Evolutionary conservation across 2,797 vertebrate species (phyloP).

Genomic region (Pitangus sulphuratus): DNA sequence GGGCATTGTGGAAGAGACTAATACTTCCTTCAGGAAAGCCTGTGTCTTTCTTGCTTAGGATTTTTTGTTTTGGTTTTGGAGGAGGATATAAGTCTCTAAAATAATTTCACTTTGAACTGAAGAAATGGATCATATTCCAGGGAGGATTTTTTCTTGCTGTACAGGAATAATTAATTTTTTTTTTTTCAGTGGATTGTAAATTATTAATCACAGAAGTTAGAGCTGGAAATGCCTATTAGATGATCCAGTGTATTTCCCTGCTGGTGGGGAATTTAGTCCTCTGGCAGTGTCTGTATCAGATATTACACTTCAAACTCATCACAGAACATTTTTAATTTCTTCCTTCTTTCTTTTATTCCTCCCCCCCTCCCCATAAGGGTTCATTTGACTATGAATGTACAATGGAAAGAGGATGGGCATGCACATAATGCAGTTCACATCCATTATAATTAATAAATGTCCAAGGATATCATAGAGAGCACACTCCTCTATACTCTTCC

Average conservation of each 20-base stretch:
- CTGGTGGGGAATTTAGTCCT: constrained; percentile 40
- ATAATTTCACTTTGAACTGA: constrained; percentile 12
- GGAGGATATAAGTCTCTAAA: background rate
- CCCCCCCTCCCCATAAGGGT: background rate
- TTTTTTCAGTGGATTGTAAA: constrained; percentile 53
- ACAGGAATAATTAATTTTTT: constrained; percentile 53
- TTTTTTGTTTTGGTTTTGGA: constrained; percentile 8
- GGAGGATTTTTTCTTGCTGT: constrained; percentile 39
- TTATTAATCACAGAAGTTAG: constrained; percentile 72
- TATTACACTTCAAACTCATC: constrained; percentile 10
- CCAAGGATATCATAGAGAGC: background rate
- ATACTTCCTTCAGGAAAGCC: background rate
- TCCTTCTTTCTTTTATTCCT: background rate
- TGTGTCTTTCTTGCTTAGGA: background rate
- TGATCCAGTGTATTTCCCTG: constrained; percentile 27
- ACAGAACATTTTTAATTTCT: constrained; percentile 3
- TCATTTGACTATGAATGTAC: background rate
- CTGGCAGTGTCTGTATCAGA: constrained; percentile 33
- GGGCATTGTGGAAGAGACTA: background rate
- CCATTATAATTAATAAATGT: background rate
- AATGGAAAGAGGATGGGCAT: background rate
- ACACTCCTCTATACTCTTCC: background rate
- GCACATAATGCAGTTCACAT: background rate
- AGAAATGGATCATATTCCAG: constrained; percentile 32
- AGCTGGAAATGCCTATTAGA: constrained; percentile 64